Base-by-base conservation (phyloP, 2,888 invertebrate species). In the Julus scandinavius region DNA sequence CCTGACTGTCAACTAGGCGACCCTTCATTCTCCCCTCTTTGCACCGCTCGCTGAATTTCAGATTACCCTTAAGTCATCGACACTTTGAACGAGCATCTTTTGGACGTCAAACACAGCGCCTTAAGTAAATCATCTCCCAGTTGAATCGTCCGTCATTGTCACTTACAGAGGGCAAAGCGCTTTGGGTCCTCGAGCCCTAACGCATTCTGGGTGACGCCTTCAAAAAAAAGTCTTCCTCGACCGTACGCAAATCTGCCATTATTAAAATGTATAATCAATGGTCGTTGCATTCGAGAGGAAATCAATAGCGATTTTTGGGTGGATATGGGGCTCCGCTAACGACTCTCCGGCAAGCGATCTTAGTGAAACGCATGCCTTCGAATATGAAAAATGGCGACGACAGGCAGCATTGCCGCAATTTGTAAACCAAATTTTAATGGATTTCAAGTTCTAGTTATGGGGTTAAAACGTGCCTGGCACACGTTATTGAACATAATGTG, bases 361-460 rank as follows among this genome's bases (percentile, higher is more conserved):
- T 29, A 29, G 29, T 29, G 29, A 29, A 29, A 29, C 29, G 29
- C 29, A 29, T 72, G 72, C 20, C 29, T 29, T 0, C 63, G 17
- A 63, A n/a, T n/a, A 72, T 72, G 63, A 72, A 29, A 72, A 72
- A 72, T 72, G 20, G 29, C 72, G 72, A 20, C 72, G 72, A 58
- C 17, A 58, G 2, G 58, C 58, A 58, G n/a, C 58, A 58, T 58
- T 13, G 54, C 29, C 29, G 72, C 72, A 20, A 72, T 72, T 72
- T 72, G 72, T 20, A 20, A 72, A 72, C 72, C 72, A 72, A 72
- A 72, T 72, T 72, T 72, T 72, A 72, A 72, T 72, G 72, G 72
- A 72, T 72, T 72, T 72, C 72, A 20, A 20, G 72, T 2, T 20
- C 9, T 11, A 72, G 72, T 72, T 20, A 72, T 29, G 72, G 20